Evolutionary conservation across 1,140 invertebrate genomes (phyloP), one percentile per base, ranked within the genome.

Genomic region (Ectropis grisescens): DNA sequence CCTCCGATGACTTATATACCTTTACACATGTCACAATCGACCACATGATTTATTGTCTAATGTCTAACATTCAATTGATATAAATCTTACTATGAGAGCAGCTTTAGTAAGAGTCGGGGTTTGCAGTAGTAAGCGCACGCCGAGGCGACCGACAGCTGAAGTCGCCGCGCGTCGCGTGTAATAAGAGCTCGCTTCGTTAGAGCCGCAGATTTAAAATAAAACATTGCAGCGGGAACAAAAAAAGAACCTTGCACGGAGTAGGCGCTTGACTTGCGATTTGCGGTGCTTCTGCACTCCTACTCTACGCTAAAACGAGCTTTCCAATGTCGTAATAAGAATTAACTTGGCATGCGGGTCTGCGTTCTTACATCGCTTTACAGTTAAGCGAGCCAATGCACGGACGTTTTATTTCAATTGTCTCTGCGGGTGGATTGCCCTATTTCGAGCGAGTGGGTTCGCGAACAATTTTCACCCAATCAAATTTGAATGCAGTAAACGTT

Each of bases 321-420:
- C 28, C 13, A 28, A n/a, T 32, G 23, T 24, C 15, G 49, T 13
- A 32, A 36, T 58, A 68, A 35, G 52, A 31, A 39, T 39, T 47
- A 51, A 56, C 60, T 65, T 62, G 29, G 49, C 35, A 33, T 33
- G 34, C 32, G 37, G 16, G 31, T 29, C 22, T 4, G 27, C 12
- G 28, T 14, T 29, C 48, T 55, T 49, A 34, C 8, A 45, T 35
- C 49, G 44, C 62, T 58, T 40, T 47, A 28, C 37, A 43, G 50
- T 42, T 59, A 53, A 47, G 51, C 22, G 40, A 40, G 41, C 50
- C 24, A 22, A 50, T 59, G 54, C 49, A 54, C 22, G 39, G 40
- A 41, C 49, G 61, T 72, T 76, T 70, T 69, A 65, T 76, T 74
- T 67, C 64, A 69, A 71, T 71, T 71, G 72, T 74, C 67, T 72